phyloP scores from a whole-genome alignment of 2,113 vertebrate genomes.

The Penelope pileata region DNA sequence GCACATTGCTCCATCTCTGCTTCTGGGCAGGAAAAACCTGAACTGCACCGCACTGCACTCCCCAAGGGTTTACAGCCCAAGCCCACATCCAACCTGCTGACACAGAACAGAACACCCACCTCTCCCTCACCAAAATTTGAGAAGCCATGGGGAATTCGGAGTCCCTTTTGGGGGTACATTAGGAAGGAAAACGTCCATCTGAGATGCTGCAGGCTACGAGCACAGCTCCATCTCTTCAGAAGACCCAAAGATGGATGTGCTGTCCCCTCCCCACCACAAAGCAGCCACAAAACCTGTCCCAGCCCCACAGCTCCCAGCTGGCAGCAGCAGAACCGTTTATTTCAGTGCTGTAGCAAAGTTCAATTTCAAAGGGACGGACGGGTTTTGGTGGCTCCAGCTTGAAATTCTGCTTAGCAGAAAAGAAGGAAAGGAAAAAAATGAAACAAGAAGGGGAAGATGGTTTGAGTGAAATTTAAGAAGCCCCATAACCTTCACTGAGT shows the following conservation, averaged over 20 bases:
- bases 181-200: not conserved
- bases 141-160: not conserved
- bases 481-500: not conserved
- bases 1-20: rapidly evolving
- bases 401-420: not conserved
- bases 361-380: not conserved
- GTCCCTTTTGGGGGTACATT: not conserved
- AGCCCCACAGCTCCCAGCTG: not conserved
- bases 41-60: not conserved
- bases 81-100: not conserved
- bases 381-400: not conserved
- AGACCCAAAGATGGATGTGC: not conserved
- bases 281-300: not conserved
- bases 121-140: not conserved
- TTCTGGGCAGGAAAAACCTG: not conserved
- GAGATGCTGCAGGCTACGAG: not conserved
- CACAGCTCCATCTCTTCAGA: not conserved
- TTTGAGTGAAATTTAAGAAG: not conserved
- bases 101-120: not conserved
- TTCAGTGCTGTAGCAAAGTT: not conserved
- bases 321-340: not conserved
- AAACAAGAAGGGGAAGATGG: not conserved
- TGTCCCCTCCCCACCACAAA: not conserved
- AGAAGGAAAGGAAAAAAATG: not conserved
- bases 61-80: not conserved